Conservation (phyloP, 2,113 vertebrate genomes). For the Hippocampus abdominalis region DNA sequence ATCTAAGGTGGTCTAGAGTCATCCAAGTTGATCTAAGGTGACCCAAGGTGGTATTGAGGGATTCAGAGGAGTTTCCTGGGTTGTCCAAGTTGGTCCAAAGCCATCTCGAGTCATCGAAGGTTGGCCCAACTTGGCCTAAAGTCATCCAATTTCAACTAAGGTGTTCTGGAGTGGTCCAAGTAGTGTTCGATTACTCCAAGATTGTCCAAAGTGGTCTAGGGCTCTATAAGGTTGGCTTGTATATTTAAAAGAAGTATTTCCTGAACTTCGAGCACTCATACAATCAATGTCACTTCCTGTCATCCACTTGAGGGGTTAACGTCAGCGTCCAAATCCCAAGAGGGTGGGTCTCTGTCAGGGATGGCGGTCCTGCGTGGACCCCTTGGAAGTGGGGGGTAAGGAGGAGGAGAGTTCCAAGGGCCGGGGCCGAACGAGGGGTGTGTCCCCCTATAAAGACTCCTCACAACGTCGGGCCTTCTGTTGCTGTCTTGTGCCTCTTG, state of each 20-base stretch:
- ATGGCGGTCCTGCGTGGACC: not conserved
- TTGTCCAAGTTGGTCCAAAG: not conserved
- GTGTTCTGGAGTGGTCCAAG: not conserved
- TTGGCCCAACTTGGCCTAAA: not conserved
- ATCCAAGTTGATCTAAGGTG: not conserved
- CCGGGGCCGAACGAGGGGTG: constrained; percentile 59
- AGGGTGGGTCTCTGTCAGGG: not conserved
- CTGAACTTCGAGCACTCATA: not conserved
- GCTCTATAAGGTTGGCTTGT: not conserved
- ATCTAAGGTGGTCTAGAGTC: not conserved
- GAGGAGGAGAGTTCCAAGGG: constrained; percentile 16
- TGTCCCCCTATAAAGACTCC: constrained; percentile 71
- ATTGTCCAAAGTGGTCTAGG: not conserved
- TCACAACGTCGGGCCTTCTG: constrained; percentile 54
- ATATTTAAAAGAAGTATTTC: not conserved
- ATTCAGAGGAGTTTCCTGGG: not conserved
- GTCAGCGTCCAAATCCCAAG: not conserved
- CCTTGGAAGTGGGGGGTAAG: not conserved
- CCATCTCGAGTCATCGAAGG: not conserved
- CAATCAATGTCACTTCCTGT: not conserved
- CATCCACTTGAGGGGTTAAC: not conserved
- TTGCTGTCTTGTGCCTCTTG: constrained; percentile 61
- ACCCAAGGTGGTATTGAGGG: not conserved
- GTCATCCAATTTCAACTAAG: not conserved
- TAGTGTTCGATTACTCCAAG: not conserved